Conservation (phyloP, 2,888 invertebrate species). For the Synanthedon tipuliformis region DNA sequence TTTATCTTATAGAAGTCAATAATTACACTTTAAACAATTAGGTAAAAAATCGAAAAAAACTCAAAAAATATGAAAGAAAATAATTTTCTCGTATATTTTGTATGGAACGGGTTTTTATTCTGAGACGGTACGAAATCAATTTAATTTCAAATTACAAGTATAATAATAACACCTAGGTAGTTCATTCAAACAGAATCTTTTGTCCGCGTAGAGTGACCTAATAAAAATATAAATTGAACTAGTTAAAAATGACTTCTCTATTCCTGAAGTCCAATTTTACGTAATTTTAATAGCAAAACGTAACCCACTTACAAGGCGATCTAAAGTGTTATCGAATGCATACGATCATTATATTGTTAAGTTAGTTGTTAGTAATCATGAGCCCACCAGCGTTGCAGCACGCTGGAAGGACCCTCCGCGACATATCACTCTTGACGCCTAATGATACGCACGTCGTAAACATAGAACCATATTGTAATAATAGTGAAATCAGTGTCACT, state of each 20-base stretch:
- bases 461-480: background rate
- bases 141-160: too few species aligned
- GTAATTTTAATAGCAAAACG: background rate
- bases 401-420: slow-evolving; percentile 5
- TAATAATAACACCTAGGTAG: too few species aligned
- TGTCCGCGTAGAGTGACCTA: too few species aligned
- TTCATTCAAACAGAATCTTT: too few species aligned
- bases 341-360: background rate
- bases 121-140: too few species aligned
- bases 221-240: too few species aligned
- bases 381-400: slow-evolving; percentile 16
- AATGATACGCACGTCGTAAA: background rate
- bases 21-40: too few species aligned
- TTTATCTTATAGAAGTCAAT: too few species aligned
- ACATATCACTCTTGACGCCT: background rate
- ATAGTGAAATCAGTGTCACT: background rate
- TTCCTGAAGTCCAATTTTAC: background rate
- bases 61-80: too few species aligned
- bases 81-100: too few species aligned
- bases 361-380: slow-evolving; percentile 16
- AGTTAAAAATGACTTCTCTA: background rate
- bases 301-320: background rate
- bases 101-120: too few species aligned
- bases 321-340: background rate
- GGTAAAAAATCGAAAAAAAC: too few species aligned